Evolutionary conservation across 2,888 invertebrate genomes (phyloP).

Genomic region (Volucella bombylans): DNA sequence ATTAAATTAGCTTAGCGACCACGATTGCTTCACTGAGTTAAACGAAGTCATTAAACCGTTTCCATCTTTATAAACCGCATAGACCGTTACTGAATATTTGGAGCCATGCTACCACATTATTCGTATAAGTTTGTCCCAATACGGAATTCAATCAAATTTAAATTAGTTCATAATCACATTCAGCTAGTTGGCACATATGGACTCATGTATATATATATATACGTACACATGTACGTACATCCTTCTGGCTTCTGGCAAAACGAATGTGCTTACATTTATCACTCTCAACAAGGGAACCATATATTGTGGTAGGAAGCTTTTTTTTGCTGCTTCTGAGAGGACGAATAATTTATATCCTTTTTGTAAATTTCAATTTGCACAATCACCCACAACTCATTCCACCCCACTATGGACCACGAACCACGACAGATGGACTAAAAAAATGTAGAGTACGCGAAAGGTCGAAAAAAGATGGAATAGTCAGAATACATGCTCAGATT

Average conservation of each 20-base stretch:
- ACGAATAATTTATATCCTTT: slow-evolving; percentile 39
- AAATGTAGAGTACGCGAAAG: not conserved
- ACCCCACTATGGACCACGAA: slow-evolving; percentile 3
- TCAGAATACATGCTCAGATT: not conserved
- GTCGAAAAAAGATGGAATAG: not conserved
- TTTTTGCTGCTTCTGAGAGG: slow-evolving; percentile 20
- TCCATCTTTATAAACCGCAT: no score
- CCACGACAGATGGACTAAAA: slow-evolving; percentile 14
- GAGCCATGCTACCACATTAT: no score
- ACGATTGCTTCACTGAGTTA: no score
- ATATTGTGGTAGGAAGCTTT: slow-evolving; percentile 2
- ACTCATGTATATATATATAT: not conserved
- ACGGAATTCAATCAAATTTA: slow-evolving; percentile 33
- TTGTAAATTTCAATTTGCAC: slow-evolving; percentile 47
- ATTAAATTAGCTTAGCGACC: no score
- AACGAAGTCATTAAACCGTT: no score
- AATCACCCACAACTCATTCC: slow-evolving; percentile 1
- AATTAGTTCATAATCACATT: slow-evolving; percentile 32
- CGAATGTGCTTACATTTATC: slow-evolving; percentile 13
- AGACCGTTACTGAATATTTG: no score
- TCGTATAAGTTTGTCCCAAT: not conserved
- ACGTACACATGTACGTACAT: not conserved
- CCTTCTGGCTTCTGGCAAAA: not conserved
- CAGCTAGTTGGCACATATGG: not conserved
- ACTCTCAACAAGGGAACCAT: not conserved